Evolutionary conservation across 2,888 invertebrate genomes (phyloP).

Genomic region (Trypoxylon attenuatum): DNA sequence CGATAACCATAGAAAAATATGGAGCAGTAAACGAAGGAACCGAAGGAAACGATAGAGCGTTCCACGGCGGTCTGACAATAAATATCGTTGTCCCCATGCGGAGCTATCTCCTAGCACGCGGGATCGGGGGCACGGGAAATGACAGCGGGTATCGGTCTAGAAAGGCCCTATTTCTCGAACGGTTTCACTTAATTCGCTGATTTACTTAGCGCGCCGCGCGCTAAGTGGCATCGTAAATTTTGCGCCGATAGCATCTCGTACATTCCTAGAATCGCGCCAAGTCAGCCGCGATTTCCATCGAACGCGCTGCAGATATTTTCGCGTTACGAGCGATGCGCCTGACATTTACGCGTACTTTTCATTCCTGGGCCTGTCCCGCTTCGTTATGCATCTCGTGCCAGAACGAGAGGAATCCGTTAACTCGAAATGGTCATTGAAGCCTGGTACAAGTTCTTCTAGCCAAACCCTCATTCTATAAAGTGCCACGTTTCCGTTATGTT

Average conservation of each 20-base stretch:
- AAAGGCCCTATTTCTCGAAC: slow-evolving; percentile 22
- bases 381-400: background rate
- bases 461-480: no score
- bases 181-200: slow-evolving; percentile 36
- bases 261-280: slow-evolving; percentile 24
- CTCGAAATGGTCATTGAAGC: background rate
- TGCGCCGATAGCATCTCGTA: slow-evolving; percentile 15
- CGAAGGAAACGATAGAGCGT: no score
- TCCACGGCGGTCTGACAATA: no score
- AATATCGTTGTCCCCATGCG: no score
- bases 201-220: slow-evolving; percentile 21
- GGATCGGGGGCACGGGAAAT: slow-evolving; percentile 24
- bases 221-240: slow-evolving; percentile 27
- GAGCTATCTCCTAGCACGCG: no score
- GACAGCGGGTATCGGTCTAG: slow-evolving; percentile 11
- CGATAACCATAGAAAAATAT: no score
- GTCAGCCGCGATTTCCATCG: slow-evolving; percentile 29
- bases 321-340: background rate
- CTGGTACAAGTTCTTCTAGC: no score
- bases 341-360: background rate
- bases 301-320: slow-evolving; percentile 20
- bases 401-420: background rate
- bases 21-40: no score
- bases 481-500: no score
- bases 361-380: no score